A percentile compares a stretch with the other conserved stretches of the same genome.
phyloP scores from a whole-genome alignment of 2,113 vertebrate species.

The Corythaixoides concolor region DNA sequence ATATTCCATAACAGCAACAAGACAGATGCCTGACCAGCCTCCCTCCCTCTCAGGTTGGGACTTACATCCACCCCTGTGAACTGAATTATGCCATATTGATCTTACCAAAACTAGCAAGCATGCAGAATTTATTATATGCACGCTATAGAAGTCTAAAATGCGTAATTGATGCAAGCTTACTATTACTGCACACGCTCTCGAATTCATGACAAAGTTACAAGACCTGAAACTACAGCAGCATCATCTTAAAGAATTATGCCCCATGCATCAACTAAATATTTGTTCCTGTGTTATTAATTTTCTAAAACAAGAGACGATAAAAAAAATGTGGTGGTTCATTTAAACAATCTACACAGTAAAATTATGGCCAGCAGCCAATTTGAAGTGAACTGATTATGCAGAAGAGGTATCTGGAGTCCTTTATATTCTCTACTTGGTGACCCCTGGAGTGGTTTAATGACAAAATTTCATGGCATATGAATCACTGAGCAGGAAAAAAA shows the following conservation, averaged over 20 bases:
- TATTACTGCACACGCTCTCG: background rate
- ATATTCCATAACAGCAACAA: background rate
- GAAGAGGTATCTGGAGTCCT: constrained; percentile 42
- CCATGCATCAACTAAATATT: constrained; percentile 47
- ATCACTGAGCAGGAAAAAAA: background rate
- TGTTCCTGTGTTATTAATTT: constrained; percentile 57
- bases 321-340: constrained; percentile 45
- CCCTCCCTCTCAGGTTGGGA: background rate
- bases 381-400: constrained; percentile 39
- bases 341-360: constrained; percentile 30
- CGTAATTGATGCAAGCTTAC: background rate
- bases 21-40: background rate
- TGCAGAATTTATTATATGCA: background rate
- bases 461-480: constrained; percentile 59
- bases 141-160: background rate
- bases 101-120: background rate
- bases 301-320: constrained; percentile 36
- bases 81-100: background rate
- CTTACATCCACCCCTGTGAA: background rate
- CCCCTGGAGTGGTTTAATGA: constrained; percentile 60
- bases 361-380: constrained; percentile 27
- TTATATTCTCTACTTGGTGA: constrained; percentile 51
- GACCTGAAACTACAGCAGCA: background rate
- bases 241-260: constrained; percentile 35
- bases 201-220: background rate